phyloP scores from a whole-genome alignment of 2,113 vertebrate genomes.

The Chionis minor region DNA sequence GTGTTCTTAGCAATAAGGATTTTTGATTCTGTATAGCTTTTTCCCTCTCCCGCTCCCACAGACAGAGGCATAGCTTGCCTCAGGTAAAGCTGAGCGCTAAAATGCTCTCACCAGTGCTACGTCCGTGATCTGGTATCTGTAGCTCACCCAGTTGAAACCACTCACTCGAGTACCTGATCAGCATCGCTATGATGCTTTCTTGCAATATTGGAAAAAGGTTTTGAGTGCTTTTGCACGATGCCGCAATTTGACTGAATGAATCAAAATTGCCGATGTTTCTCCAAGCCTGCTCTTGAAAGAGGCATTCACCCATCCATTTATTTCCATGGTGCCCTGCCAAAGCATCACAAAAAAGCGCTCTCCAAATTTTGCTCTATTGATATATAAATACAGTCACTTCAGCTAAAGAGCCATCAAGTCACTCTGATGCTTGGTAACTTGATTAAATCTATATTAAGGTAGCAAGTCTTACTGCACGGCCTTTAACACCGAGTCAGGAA shows the following conservation, averaged over 20 bases:
- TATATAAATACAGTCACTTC: constrained; percentile 25
- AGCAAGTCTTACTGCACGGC: constrained; percentile 50
- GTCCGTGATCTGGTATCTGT: neutral
- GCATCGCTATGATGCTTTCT: neutral
- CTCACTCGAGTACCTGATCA: neutral
- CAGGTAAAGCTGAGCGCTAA: neutral
- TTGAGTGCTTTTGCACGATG: neutral
- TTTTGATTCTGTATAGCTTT: neutral
- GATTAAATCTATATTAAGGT: constrained; percentile 65
- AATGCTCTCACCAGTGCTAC: neutral
- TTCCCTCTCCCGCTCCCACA: neutral
- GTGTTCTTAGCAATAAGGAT: neutral
- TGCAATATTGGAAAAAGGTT: neutral
- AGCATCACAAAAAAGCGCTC: neutral
- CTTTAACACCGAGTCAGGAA: constrained; percentile 72
- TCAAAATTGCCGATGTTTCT: neutral
- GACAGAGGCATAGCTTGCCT: neutral
- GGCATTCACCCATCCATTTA: constrained; percentile 1
- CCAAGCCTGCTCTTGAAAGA: neutral
- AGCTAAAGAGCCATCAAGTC: constrained; percentile 56
- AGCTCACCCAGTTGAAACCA: neutral
- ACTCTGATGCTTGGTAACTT: constrained; percentile 55
- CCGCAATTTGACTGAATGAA: neutral
- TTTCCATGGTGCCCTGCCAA: neutral
- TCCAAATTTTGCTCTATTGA: constrained; percentile 4